A percentile compares a stretch with the other conserved stretches of the same genome.
phyloP scores from a whole-genome alignment of 2,888 invertebrate genomes.

The Epinotia ramella region DNA sequence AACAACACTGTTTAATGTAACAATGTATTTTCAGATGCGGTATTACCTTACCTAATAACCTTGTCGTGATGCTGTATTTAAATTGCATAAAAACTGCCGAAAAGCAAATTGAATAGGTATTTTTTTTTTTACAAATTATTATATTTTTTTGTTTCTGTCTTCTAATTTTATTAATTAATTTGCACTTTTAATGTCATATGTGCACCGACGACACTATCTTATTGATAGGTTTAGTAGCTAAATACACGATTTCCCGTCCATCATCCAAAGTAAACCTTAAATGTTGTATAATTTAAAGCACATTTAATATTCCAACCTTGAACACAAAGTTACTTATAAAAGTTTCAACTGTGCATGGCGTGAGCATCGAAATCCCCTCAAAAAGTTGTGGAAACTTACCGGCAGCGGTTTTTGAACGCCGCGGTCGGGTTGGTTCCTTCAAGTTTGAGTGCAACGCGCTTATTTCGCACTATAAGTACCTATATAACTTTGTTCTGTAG shows the following conservation, averaged over 20 bases:
- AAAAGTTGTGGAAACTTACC: constrained; percentile 76
- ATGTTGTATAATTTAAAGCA: constrained; percentile 13
- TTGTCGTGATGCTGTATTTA: no score
- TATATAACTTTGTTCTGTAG: constrained; percentile 69
- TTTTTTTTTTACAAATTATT: no score
- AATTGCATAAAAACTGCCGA: neutral
- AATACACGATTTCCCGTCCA: neutral
- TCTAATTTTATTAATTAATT: no score
- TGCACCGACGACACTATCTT: no score
- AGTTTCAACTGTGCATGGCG: constrained; percentile 34
- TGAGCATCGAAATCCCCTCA: constrained; percentile 57
- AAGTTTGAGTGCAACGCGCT: constrained; percentile 70
- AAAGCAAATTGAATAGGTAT: no score
- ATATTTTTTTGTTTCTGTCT: no score
- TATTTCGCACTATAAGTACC: constrained; percentile 62
- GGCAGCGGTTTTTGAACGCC: constrained; percentile 69
- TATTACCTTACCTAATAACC: neutral
- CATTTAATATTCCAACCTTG: constrained; percentile 22
- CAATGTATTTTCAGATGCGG: neutral
- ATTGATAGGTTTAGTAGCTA: no score
- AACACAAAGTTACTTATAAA: constrained; percentile 38
- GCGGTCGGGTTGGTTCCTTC: constrained; percentile 61
- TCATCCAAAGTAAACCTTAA: neutral
- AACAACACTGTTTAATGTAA: constrained; percentile 17
- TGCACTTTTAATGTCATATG: no score